Evolutionary conservation across 2,113 vertebrate genomes (phyloP).

Genomic region (Equus quagga): DNA sequence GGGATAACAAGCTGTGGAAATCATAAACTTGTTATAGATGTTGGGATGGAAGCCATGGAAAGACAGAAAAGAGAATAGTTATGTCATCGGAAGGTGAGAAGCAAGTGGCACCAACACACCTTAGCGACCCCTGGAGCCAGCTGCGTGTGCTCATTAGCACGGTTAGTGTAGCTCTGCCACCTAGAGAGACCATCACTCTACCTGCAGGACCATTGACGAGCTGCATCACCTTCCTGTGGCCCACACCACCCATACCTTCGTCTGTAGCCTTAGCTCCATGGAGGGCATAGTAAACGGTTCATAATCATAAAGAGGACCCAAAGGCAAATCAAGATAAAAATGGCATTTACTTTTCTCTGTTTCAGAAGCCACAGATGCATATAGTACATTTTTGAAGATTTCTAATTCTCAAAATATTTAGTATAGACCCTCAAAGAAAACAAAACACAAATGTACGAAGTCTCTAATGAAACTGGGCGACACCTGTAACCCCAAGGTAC

Average conservation of each 20-base stretch:
- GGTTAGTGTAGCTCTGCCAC: neutral
- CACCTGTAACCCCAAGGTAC: neutral
- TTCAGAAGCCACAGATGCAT: neutral
- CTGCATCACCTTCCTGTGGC: neutral
- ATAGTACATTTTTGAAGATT: neutral
- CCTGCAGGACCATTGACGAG: neutral
- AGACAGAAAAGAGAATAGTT: slow-evolving; percentile 9
- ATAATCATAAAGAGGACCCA: neutral
- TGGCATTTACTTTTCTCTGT: neutral
- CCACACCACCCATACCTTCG: neutral
- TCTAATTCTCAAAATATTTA: slow-evolving; percentile 23
- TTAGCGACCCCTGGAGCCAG: neutral
- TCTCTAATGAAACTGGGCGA: neutral
- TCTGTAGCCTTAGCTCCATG: neutral
- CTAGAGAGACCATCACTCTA: neutral
- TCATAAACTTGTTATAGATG: neutral
- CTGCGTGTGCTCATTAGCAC: neutral
- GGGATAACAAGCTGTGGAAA: neutral
- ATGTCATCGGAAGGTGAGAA: neutral
- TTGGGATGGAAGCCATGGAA: neutral
- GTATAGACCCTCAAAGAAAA: neutral
- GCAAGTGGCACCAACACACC: neutral
- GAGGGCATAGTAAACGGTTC: neutral
- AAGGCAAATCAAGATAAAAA: neutral
- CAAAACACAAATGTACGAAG: neutral